Conservation (phyloP, 2,888 invertebrate species). For the Chironomus tentans region DNA sequence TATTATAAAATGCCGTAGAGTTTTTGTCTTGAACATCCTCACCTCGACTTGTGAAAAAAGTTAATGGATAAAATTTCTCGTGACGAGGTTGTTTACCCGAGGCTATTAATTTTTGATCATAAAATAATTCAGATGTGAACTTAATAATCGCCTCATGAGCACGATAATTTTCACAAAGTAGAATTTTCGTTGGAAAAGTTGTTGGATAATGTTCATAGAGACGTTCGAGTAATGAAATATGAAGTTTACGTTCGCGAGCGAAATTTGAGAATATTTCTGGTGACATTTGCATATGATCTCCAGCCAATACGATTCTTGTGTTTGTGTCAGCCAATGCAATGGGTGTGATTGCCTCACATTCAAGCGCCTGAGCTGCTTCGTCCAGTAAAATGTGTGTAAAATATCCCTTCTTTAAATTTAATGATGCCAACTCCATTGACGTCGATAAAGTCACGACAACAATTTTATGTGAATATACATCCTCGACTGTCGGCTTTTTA, state of each 20-base stretch:
- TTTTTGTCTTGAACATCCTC: constrained; percentile 69
- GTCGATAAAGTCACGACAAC: constrained; percentile 73
- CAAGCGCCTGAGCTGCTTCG: constrained; percentile 81
- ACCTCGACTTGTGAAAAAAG: constrained; percentile 71
- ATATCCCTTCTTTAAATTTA: constrained; percentile 55
- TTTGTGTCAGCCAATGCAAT: constrained; percentile 59
- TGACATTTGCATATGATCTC: constrained; percentile 78
- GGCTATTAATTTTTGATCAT: constrained; percentile 64
- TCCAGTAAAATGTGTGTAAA: constrained; percentile 75
- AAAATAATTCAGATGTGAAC: constrained; percentile 73
- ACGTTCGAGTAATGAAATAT: constrained; percentile 66
- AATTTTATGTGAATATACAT: constrained; percentile 59
- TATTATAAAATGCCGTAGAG: constrained; percentile 73
- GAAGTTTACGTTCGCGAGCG: constrained; percentile 58
- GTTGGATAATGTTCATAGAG: constrained; percentile 67
- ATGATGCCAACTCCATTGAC: constrained; percentile 60
- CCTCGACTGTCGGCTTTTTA: constrained; percentile 59
- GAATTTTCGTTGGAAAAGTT: constrained; percentile 65
- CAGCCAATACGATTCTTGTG: constrained; percentile 70
- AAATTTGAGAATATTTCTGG: constrained; percentile 71
- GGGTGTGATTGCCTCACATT: constrained; percentile 75
- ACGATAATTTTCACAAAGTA: constrained; percentile 73
- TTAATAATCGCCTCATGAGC: constrained; percentile 73
- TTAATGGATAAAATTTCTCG: constrained; percentile 60
- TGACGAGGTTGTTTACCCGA: constrained; percentile 64